A percentile compares a stretch with the other conserved stretches of the same genome.
Conservation (phyloP, 1,140 invertebrate genomes). For the Papilio polytes region DNA sequence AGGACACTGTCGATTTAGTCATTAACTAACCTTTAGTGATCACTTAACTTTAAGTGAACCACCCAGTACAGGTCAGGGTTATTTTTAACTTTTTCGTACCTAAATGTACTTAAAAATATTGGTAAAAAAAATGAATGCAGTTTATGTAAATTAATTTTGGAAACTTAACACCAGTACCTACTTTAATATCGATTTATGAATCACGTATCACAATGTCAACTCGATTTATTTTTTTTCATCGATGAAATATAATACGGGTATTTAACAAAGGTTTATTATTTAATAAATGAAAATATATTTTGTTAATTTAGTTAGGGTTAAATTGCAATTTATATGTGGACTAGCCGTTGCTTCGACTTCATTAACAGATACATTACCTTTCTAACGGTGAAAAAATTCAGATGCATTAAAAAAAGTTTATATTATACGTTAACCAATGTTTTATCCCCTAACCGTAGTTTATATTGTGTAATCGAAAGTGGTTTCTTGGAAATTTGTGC, state of each 20-base stretch:
- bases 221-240: not conserved
- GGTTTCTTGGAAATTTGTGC: slow-evolving; percentile 25
- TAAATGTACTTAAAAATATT: no score
- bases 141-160: not conserved
- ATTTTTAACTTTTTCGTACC: no score
- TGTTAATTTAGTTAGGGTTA: not conserved
- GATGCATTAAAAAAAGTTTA: no score
- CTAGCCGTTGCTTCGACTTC: no score
- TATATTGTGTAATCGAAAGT: not conserved
- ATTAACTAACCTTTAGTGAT: not conserved
- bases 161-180: not conserved
- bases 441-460: not conserved
- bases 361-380: no score
- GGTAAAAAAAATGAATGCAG: not conserved
- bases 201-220: not conserved
- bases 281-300: not conserved
- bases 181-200: not conserved
- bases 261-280: no score
- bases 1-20: not conserved
- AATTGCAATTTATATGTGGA: not conserved
- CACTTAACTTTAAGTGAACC: no score
- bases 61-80: no score
- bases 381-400: no score
- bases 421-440: not conserved
- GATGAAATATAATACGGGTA: not conserved